Base-by-base conservation (phyloP, 2,113 vertebrate species). In the Myxocyprinus asiaticus region DNA sequence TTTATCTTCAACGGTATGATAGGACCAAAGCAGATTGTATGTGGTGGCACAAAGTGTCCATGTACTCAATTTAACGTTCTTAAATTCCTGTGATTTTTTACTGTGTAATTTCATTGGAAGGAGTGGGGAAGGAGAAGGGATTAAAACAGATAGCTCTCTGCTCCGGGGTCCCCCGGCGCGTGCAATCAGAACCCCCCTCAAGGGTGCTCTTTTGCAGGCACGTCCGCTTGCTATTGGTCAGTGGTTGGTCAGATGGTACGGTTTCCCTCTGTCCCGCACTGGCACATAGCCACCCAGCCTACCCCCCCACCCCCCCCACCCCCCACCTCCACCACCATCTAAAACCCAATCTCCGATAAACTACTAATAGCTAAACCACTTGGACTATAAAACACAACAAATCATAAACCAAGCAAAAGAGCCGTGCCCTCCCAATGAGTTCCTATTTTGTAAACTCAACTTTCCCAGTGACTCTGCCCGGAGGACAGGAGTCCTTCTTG, bases 321-420 rank as follows among this genome's bases (percentile, higher is more conserved):
- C 80, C 79, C 77, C 47, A 7, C 22, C 22, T 33, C 70, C 69
- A 73, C 87, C 94, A 91, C 92, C 94, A 93, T 92, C 94, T 95
- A 95, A 95, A 96, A 95, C 93, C 96, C 95, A 95, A 96, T 97
- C 96, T 96, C 95, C 93, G 96, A 97, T 97, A 96, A 97, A 95
- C 94, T 95, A 94, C 95, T 97, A 97, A 98, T 97, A 96, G 97
- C 95, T 94, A 94, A 96, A 94, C 91, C 95, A 93, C 94, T 96
- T 91, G 95, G 95, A 96, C 95, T 96, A 96, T 97, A 97, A 99
- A 98, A 96, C 96, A 97, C 95, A 96, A 98, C 96, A 98, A 99
- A 97, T 98, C 95, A 97, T 96, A 98, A 97, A 95, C 87, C 92
- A 92, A 92, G 91, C 90, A 92, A 94, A 92, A 94, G 92, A 94